Percentiles rank a stretch among this genome's conserved stretches.
These are phyloP conservation scores for Crotalus horridus DNA, from an alignment of 2,113 vertebrate genomes.

Conservation along the genomic window DNA sequence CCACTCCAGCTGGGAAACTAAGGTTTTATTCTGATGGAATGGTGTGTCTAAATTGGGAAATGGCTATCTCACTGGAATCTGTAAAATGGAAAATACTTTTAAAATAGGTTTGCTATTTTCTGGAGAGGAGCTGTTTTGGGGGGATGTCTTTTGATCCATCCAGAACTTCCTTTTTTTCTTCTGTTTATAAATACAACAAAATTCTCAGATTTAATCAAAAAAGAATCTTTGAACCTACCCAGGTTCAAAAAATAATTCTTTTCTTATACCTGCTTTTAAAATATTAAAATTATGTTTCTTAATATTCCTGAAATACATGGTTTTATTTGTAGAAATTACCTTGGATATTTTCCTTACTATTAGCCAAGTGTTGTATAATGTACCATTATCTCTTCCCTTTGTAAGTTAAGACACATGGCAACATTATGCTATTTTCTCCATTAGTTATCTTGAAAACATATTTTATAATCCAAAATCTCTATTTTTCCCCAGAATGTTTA, in stretches of 20 bases:
- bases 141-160: not conserved
- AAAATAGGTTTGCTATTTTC: not conserved
- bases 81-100: not conserved
- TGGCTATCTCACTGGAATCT: slow-evolving; percentile 1
- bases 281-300: not conserved
- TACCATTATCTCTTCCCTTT: not conserved
- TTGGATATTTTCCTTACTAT: not conserved
- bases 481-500: not conserved
- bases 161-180: not conserved
- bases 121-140: not conserved
- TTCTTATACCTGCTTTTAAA: not conserved
- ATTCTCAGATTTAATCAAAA: not conserved
- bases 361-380: not conserved
- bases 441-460: not conserved
- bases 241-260: not conserved
- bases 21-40: not conserved
- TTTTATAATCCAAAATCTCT: not conserved
- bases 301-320: not conserved
- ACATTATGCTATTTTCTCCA: not conserved
- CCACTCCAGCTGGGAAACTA: not conserved
- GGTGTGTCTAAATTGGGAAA: slow-evolving; percentile 7
- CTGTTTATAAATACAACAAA: not conserved
- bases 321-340: not conserved
- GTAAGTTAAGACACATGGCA: not conserved
- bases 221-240: not conserved